These are phyloP conservation scores for Salpingus planirostris DNA, from an alignment of 2,888 invertebrate genomes.

Conservation along the genomic window DNA sequence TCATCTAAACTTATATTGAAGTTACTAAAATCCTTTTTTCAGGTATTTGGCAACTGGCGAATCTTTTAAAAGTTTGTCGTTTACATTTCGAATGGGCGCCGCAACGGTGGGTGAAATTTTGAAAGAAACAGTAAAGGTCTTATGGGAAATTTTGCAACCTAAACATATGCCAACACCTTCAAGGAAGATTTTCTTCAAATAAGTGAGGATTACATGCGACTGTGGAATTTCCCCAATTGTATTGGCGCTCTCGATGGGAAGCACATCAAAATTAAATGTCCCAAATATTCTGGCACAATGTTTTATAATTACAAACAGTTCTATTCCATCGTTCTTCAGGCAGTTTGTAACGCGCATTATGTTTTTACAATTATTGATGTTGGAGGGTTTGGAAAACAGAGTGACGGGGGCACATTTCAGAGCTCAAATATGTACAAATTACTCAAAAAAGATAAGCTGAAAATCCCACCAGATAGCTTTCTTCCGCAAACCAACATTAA, in stretches of 20 bases:
- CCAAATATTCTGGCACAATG: conserved; percentile 10
- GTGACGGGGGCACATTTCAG: conserved; percentile 2
- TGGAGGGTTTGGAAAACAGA: conserved; percentile 2
- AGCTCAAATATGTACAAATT: neutral
- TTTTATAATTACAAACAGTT: conserved; percentile 13
- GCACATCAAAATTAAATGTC: conserved; percentile 5
- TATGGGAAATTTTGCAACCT: conserved; percentile 10
- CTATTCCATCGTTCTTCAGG: conserved; percentile 13
- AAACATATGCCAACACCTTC: conserved; percentile 9
- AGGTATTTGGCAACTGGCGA: conserved; percentile 7
- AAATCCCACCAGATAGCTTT: conserved; percentile 1
- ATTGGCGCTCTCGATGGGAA: neutral
- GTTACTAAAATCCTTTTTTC: too few species aligned
- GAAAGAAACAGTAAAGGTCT: conserved; percentile 6
- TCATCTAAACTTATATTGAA: too few species aligned
- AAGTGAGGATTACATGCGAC: conserved; percentile 1
- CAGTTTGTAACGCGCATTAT: conserved; percentile 2
- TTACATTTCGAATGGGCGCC: conserved; percentile 11
- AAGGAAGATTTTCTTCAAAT: conserved; percentile 3
- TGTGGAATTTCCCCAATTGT: neutral
- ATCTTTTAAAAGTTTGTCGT: conserved; percentile 10
- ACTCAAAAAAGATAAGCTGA: neutral
- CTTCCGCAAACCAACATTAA: neutral
- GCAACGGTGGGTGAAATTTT: conserved; percentile 10
- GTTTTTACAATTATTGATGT: neutral